Base-by-base conservation (phyloP, 1,140 invertebrate genomes). In the Meloidogyne floridensis region DNA sequence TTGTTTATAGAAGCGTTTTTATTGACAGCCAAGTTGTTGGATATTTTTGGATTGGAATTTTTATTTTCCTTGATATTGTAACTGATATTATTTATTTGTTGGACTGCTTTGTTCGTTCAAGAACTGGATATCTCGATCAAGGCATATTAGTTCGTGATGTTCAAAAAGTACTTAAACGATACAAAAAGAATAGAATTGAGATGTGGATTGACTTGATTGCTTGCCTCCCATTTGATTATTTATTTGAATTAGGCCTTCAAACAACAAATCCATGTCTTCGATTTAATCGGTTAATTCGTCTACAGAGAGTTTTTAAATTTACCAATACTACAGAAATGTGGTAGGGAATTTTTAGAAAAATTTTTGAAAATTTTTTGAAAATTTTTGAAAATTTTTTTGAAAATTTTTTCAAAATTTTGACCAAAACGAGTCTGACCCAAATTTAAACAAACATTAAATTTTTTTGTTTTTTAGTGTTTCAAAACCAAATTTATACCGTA, bases 1-100 rank as follows among this genome's bases (percentile, higher is more conserved):
- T 97, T 75, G 93, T 97, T 80, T 95, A 94, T 4, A 92, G 96
- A 53, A 93, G 94, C 6, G 95, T 96, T 3, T 98, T 98, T 91
- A 94, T 94, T 93, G 94, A 96, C 89, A 92, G 96, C 75, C 94
- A 96, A 90, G 93, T 51, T 15, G 82, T 94, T 79, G 90, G 92
- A 0, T 93, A 93, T n/a, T 92, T 93, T 0, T 87, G 90, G 5
- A 47, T 86, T 18, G 20, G 73, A 10, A 85, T 94, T 0, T 95
- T 95, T 94, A 87, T 96, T 59, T 15, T 86, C 10, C 51, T 87
- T 47, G 96, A 98, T 91, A 95, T 96, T 90, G 86, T 94, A 73
- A 95, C 94, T 91, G 96, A 98, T 91, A 90, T 93, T 18, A 93
- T 98, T 81, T 98, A 97, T 91, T 84, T 96, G 32, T 85, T 95